Conservation (phyloP, 1,140 invertebrate genomes). For the Orius insidiosus region DNA sequence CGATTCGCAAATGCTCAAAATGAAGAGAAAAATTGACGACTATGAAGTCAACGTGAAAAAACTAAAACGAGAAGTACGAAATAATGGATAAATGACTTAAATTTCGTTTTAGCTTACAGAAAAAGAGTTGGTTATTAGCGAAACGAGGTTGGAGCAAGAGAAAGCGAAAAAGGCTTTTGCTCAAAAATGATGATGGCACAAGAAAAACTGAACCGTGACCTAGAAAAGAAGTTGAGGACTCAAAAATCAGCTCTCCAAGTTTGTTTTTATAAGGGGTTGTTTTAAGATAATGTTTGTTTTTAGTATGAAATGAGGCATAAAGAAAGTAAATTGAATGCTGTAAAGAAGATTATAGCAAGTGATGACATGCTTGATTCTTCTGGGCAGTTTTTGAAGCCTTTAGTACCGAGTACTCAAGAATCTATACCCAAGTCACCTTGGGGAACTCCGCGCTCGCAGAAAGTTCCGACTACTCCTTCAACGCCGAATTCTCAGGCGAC, state of each 20-base stretch:
- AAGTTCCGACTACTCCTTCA: background rate
- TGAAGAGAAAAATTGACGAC: slow-evolving; percentile 28
- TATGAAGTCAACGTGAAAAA: slow-evolving; percentile 29
- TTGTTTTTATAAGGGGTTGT: slow-evolving; percentile 18
- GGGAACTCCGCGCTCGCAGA: background rate
- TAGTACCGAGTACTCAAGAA: background rate
- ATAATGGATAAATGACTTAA: too few species aligned
- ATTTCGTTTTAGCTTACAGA: slow-evolving; percentile 31
- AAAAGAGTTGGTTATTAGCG: slow-evolving; percentile 47
- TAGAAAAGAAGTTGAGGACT: slow-evolving; percentile 42
- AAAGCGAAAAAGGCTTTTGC: slow-evolving; percentile 53
- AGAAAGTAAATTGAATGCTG: slow-evolving; percentile 30
- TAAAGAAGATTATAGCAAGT: slow-evolving; percentile 26
- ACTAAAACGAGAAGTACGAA: slow-evolving; percentile 28
- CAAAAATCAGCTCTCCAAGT: slow-evolving; percentile 44
- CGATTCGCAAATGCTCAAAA: slow-evolving; percentile 26
- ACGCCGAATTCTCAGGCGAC: background rate
- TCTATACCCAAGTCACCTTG: background rate
- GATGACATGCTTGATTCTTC: slow-evolving; percentile 21
- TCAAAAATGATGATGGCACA: slow-evolving; percentile 45
- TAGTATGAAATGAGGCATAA: slow-evolving; percentile 34
- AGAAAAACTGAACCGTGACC: slow-evolving; percentile 45
- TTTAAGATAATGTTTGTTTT: slow-evolving; percentile 16
- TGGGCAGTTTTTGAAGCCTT: slow-evolving; percentile 12
- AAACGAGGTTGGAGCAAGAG: slow-evolving; percentile 55